These are phyloP conservation scores for Tenthredo notha DNA, from an alignment of 2,888 invertebrate species.

Conservation along the genomic window DNA sequence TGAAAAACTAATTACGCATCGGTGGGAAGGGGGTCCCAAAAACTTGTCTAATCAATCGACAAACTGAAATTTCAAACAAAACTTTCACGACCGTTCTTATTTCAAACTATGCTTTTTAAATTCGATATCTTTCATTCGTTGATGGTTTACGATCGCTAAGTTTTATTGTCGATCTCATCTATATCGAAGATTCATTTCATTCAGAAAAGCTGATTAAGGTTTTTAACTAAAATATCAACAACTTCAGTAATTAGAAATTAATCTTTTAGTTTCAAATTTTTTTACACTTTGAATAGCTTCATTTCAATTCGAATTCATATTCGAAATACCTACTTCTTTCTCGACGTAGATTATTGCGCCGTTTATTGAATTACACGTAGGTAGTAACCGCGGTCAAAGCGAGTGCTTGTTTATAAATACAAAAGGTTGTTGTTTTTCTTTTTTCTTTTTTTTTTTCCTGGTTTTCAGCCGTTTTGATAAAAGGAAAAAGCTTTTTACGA, in stretches of 20 bases:
- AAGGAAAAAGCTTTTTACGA: conserved; percentile 6
- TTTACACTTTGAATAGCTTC: background rate
- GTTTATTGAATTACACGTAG: conserved; percentile 11
- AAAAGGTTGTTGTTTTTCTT: background rate
- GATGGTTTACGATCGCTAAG: background rate
- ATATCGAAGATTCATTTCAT: background rate
- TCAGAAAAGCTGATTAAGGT: background rate
- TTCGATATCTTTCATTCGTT: background rate
- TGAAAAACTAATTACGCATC: conserved; percentile 25
- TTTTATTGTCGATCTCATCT: background rate
- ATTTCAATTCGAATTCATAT: conserved; percentile 25
- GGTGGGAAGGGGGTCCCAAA: background rate
- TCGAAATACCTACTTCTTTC: background rate
- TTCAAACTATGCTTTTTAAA: background rate
- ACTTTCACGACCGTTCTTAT: background rate
- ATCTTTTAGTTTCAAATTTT: background rate
- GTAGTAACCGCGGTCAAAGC: background rate
- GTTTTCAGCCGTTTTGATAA: background rate
- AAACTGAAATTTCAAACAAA: background rate
- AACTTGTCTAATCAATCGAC: conserved; percentile 16
- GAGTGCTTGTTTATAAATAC: conserved; percentile 19
- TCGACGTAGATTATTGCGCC: background rate
- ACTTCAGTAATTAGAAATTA: background rate
- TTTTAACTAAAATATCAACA: background rate
- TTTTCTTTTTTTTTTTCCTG: too few relatives aligned